A percentile compares a stretch with the other conserved stretches of the same genome.
These are phyloP conservation scores for Pinctada fucata DNA, from an alignment of 2,888 invertebrate genomes.

Conservation along the genomic window DNA sequence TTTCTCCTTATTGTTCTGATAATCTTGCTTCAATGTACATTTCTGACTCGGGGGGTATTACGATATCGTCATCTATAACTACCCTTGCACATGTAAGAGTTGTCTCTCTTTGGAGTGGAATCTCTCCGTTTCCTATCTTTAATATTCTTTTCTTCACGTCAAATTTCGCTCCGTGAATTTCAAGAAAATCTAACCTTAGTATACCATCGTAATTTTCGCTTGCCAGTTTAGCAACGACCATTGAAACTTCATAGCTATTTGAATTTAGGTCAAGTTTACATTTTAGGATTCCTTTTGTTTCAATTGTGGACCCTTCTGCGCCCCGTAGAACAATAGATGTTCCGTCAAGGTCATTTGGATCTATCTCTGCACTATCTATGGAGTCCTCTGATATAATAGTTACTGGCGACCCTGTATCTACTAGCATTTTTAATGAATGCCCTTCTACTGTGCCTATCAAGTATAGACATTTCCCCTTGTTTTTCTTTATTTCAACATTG, in stretches of 20 bases:
- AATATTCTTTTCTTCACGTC: neutral
- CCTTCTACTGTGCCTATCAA: neutral
- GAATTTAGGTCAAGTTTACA: neutral
- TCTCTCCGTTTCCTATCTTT: neutral
- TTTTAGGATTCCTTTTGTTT: neutral
- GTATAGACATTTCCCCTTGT: neutral
- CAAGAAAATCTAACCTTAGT: conserved; percentile 4
- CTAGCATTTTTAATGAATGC: neutral
- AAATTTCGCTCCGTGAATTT: neutral
- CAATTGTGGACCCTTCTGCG: neutral
- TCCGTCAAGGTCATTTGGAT: neutral
- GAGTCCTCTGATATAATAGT: neutral
- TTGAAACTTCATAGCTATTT: neutral
- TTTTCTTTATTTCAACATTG: neutral
- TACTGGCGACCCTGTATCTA: neutral
- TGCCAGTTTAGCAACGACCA: neutral
- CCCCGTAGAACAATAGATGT: neutral
- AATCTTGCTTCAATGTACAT: neutral
- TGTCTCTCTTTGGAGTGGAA: neutral
- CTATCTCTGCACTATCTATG: neutral
- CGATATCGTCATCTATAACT: neutral
- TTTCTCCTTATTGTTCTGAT: neutral
- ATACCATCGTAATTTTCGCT: neutral
- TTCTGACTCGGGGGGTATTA: conserved; percentile 7
- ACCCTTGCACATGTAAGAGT: conserved; percentile 8